A percentile compares a stretch with the other conserved stretches of the same genome.
Evolutionary conservation across 2,888 invertebrate species (phyloP).

Genomic region (Hartigia nigra): DNA sequence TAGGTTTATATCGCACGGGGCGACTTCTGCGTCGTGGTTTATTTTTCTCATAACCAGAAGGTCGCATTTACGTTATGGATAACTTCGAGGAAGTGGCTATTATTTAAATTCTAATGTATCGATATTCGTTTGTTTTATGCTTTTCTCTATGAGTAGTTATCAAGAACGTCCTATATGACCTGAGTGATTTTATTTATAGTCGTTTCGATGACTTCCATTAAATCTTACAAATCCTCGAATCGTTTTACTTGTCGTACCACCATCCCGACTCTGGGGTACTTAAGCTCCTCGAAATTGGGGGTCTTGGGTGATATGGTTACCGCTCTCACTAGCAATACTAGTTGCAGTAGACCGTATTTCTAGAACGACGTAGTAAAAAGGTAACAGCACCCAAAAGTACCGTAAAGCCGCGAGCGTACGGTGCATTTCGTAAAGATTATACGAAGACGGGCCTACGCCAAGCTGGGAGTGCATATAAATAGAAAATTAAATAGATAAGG

Average conservation of each 20-base stretch:
- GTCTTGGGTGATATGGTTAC: neutral
- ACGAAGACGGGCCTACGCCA: constrained; percentile 38
- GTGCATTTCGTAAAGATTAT: constrained; percentile 59
- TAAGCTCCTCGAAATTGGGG: neutral
- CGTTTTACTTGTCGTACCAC: neutral
- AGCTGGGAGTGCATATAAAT: neutral
- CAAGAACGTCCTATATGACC: neutral
- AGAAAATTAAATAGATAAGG: neutral
- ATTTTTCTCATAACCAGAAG: neutral
- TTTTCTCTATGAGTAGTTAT: neutral
- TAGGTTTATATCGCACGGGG: constrained; percentile 39
- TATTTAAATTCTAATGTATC: neutral
- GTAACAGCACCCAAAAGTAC: constrained; percentile 64
- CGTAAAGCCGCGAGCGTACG: constrained; percentile 64
- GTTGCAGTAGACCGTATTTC: constrained; percentile 40
- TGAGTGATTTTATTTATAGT: neutral
- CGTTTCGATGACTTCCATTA: neutral
- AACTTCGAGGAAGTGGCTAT: neutral
- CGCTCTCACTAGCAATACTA: neutral
- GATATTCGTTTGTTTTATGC: neutral
- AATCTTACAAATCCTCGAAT: neutral
- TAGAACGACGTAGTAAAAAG: constrained; percentile 63
- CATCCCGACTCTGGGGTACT: neutral
- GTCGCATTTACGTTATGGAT: neutral
- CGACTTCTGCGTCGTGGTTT: constrained; percentile 12